Conservation (phyloP, 2,888 invertebrate species). For the Plagodis dolabraria region DNA sequence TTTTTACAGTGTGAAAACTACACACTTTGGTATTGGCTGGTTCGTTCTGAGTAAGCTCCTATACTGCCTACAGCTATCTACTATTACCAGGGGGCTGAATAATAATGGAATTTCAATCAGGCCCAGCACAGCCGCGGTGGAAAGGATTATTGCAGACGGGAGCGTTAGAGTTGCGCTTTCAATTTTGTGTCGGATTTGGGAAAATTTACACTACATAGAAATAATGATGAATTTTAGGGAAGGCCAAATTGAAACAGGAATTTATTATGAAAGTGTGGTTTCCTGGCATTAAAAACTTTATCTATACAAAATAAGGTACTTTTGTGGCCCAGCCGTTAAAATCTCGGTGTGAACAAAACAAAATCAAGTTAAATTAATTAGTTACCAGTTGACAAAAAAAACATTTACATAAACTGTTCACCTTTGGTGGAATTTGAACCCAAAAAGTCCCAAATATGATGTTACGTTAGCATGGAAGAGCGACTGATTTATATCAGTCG, state of each 20-base stretch:
- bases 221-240: background rate
- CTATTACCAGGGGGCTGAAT: constrained; percentile 64
- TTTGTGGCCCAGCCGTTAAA: too few relatives aligned
- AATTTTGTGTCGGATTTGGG: constrained; percentile 15
- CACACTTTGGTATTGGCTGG: background rate
- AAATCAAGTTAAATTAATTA: too few relatives aligned
- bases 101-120: constrained; percentile 84
- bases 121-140: constrained; percentile 41
- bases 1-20: background rate
- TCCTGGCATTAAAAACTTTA: too few relatives aligned
- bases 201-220: constrained; percentile 12
- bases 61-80: constrained; percentile 10
- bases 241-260: background rate
- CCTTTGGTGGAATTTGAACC: too few relatives aligned
- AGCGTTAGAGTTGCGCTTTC: constrained; percentile 38
- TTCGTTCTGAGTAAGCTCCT: constrained; percentile 2
- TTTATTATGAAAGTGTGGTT: too few relatives aligned
- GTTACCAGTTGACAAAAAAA: too few relatives aligned
- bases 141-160: constrained; percentile 47
- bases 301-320: too few relatives aligned
- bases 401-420: too few relatives aligned
- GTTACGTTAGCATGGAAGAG: too few relatives aligned
- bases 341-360: too few relatives aligned
- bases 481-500: too few relatives aligned
- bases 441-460: too few relatives aligned